Evolutionary conservation across 2,797 vertebrate species (phyloP).

Genomic region (Hypotaenidia okinawae): DNA sequence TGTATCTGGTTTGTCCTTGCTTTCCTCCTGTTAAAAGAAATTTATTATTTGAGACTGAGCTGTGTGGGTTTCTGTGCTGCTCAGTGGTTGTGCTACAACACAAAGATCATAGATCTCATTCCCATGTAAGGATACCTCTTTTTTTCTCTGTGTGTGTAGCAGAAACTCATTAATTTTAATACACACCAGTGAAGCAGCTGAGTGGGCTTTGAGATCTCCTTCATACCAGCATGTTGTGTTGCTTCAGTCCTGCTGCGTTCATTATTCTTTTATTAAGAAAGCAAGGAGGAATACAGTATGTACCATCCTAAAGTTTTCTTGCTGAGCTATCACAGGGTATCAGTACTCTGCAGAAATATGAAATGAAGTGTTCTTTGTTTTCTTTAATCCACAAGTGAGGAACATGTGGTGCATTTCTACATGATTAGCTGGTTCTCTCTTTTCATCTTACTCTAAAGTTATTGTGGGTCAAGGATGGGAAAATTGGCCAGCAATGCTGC

Average conservation of each 20-base stretch:
- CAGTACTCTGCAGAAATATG: neutral
- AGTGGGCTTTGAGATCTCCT: slow-evolving; percentile 24
- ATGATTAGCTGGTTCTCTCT: neutral
- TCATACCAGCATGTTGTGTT: neutral
- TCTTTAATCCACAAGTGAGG: neutral
- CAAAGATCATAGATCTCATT: slow-evolving; percentile 38
- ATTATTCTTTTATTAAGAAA: slow-evolving; percentile 56
- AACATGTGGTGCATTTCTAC: neutral
- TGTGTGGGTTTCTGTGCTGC: neutral
- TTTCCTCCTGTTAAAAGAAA: neutral
- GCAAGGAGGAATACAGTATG: neutral
- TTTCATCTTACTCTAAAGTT: neutral
- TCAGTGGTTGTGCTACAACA: neutral
- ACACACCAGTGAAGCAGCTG: slow-evolving; percentile 1
- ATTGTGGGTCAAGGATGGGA: neutral
- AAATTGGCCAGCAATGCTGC: neutral
- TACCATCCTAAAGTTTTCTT: neutral
- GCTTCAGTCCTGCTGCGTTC: slow-evolving; percentile 21
- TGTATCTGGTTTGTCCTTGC: neutral
- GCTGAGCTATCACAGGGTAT: neutral
- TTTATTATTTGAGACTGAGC: neutral
- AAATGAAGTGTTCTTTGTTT: neutral
- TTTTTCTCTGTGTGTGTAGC: neutral
- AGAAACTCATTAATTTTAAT: slow-evolving; percentile 58
- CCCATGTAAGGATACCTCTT: neutral